A percentile compares a stretch with the other conserved stretches of the same genome.
Conservation (phyloP, 2,797 vertebrate genomes). For the Calcarius lapponicus region DNA sequence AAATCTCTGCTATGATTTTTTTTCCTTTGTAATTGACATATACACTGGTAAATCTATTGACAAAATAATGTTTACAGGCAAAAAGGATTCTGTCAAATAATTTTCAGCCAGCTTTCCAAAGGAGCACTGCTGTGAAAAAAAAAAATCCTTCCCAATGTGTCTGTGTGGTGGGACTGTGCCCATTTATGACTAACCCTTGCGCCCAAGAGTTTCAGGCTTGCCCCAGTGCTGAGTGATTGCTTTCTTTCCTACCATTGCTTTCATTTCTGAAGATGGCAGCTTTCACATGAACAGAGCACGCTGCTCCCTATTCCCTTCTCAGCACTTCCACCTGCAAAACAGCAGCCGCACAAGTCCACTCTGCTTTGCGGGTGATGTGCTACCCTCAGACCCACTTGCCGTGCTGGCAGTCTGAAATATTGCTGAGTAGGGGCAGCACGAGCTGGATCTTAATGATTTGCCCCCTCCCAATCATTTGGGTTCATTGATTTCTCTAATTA, state of each 20-base stretch:
- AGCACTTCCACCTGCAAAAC: background rate
- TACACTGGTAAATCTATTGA: background rate
- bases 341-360: background rate
- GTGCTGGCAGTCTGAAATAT: background rate
- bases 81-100: background rate
- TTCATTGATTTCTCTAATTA: constrained; percentile 51
- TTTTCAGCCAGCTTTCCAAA: background rate
- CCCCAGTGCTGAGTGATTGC: background rate
- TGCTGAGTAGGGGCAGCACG: background rate
- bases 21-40: background rate
- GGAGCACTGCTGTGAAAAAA: background rate
- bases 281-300: background rate
- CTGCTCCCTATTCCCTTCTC: background rate
- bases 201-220: background rate
- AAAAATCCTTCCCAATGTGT: background rate
- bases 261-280: background rate
- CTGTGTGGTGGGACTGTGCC: background rate
- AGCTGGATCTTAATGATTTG: background rate
- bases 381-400: accelerated
- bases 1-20: background rate
- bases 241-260: background rate
- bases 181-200: background rate
- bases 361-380: background rate
- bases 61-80: background rate
- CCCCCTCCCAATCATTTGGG: background rate